These are phyloP conservation scores for Lophura nycthemera DNA, from an alignment of 2,113 vertebrate genomes.

Conservation along the genomic window DNA sequence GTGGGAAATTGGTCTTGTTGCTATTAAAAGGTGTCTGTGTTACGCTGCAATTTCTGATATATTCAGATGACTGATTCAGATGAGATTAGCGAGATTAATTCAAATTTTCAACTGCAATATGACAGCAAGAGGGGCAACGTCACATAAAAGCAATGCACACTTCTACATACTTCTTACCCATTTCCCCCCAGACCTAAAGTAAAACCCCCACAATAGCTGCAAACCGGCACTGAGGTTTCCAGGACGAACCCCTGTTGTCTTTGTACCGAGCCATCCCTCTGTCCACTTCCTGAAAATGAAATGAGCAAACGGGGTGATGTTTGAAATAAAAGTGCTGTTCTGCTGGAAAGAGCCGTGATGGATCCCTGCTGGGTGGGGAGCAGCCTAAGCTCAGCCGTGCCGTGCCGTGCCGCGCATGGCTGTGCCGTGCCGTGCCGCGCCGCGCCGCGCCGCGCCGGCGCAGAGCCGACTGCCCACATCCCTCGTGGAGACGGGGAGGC, in stretches of 20 bases:
- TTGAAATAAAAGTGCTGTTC: slow-evolving; percentile 46
- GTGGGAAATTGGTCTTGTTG: not conserved
- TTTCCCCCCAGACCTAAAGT: not conserved
- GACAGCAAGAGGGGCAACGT: not conserved
- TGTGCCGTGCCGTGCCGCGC: too few species aligned
- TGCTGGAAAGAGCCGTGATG: not conserved
- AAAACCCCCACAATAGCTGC: not conserved
- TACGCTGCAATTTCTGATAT: not conserved
- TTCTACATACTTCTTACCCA: not conserved
- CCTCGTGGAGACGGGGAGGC: accelerated
- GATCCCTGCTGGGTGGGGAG: not conserved
- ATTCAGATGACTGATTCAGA: not conserved
- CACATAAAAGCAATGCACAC: not conserved
- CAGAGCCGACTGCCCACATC: too few species aligned
- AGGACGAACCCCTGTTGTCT: not conserved
- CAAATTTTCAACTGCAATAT: not conserved
- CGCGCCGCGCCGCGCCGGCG: too few species aligned
- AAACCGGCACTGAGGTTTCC: not conserved
- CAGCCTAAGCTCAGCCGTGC: not conserved
- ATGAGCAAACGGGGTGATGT: not conserved
- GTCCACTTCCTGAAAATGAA: not conserved
- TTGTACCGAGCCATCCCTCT: not conserved
- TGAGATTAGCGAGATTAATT: not conserved
- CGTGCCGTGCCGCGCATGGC: too few species aligned
- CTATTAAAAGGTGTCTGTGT: not conserved